Base-by-base conservation (phyloP, 2,888 invertebrate genomes). In the Caenorhabditis sulstoni region DNA sequence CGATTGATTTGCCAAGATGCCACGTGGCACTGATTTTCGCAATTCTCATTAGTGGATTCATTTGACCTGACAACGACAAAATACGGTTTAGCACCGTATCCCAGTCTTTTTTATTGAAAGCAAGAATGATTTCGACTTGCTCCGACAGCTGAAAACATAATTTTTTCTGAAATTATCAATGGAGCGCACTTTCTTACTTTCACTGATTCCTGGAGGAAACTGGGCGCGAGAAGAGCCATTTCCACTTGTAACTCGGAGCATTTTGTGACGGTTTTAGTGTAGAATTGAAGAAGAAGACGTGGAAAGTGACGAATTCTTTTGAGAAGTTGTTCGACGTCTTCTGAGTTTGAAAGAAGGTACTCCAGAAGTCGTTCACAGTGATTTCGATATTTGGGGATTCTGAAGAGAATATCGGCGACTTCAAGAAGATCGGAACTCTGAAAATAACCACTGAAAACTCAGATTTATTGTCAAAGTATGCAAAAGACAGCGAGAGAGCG, bases 381-480 rank as follows among this genome's bases (percentile, higher is more conserved):
- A 9, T 44, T 8, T 3, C 23, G 22, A 8, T 9, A 4, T 11
- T 44, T 44, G 9, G 8, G 4, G 8, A 18, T 29, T 29, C 29
- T 20, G 9, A 50, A 44, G 4, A 68, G 35, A 35, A 52, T 59
- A 11, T 59, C 59, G 7, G 44, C 14, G 41, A 59, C 16, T 35
- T 68, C 50, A 5, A 68, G 68, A 16, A 68, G 53, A 16, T 70
- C 37, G 9, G 39, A 20, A 37, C 61, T 53, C 70, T 70, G 47
- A 47, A 70, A 59, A 61, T 37, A 53, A 20, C 4, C 7, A 29
- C 29, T 5, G 29, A 5, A 29, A 29, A 3, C 57, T 3, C 18
- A 39, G 5, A 29, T 18, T 12, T 14, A n/a, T n/a, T n/a, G n/a
- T n/a, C n/a, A n/a, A n/a, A n/a, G n/a, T n/a, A n/a, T n/a, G n/a